Base-by-base conservation (phyloP, 2,113 vertebrate species). In the Amazona vittata region DNA sequence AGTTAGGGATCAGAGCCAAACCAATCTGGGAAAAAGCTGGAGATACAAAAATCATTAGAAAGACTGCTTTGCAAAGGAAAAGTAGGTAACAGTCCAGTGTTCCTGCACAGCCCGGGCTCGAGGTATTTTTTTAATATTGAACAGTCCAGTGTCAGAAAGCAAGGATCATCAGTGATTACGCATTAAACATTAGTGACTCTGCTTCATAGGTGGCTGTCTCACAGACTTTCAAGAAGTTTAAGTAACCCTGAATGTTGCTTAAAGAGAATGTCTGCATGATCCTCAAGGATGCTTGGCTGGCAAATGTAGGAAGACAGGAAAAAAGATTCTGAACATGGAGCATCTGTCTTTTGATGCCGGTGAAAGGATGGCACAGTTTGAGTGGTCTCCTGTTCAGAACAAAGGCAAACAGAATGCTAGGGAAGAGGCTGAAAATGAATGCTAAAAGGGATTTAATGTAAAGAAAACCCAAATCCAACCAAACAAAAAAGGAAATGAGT, bases 301-400 rank as follows among this genome's bases (percentile, higher is more conserved):
- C 20, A 93, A 87, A 87, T 68, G n/a, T 70, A 83, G 28, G 3
- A 89, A 91, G 70, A 44, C 12, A 41, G 50, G 57, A 41, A 74
- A 74, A 88, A 88, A 74, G 10, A 41, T 73, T 74, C 67, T 83
- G 53, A 77, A 80, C 10, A 39, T 46, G n/a, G 28, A 69, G 10
- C n/a, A 74, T 44, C 24, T 80, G n/a, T 59, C 39, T 88, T 95
- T 92, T 46, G 71, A 77, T 53, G 59, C 49, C 39, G n/a, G 49
- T 69, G 41, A 83, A 88, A 90, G 6, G n/a, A 83, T 57, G 63
- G 37, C n/a, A 62, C 46, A 55, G 31, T 83, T 82, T 62, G 75
- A 31, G 49, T 52, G 37, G 68, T 67, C 31, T 86, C 10, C 49
- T 80, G 44, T 29, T 86, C 68, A 49, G 31, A 1, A 69, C 31